Conservation (phyloP, 2,113 vertebrate genomes). For the Tautogolabrus adspersus region DNA sequence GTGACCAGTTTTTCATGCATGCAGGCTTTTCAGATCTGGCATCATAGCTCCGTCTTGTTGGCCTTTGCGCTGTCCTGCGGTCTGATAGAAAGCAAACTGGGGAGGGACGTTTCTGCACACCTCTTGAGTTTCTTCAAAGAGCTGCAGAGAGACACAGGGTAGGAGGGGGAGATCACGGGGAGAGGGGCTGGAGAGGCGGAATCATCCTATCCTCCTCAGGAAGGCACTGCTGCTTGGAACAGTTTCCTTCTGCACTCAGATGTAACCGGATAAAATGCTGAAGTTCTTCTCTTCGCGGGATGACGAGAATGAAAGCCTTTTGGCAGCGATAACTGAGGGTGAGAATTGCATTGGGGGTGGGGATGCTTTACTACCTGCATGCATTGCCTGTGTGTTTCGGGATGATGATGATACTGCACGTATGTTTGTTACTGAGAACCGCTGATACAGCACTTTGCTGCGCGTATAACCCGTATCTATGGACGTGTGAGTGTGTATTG, state of each 20-base stretch:
- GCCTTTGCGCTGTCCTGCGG: slow-evolving; percentile 46
- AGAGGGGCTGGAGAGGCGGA: slow-evolving; percentile 50
- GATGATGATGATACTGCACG: slow-evolving; percentile 37
- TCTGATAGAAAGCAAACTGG: slow-evolving; percentile 46
- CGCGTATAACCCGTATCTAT: slow-evolving; percentile 48
- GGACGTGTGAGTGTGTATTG: slow-evolving; percentile 14
- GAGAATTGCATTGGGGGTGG: slow-evolving; percentile 27
- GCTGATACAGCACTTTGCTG: slow-evolving; percentile 72
- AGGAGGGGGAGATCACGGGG: slow-evolving; percentile 46
- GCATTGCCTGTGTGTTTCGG: slow-evolving; percentile 5
- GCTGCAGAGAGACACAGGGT: slow-evolving; percentile 72
- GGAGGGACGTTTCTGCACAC: slow-evolving; percentile 73
- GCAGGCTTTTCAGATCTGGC: slow-evolving; percentile 27
- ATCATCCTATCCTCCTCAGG: slow-evolving; percentile 54
- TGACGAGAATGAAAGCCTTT: slow-evolving; percentile 80
- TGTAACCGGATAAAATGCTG: slow-evolving; percentile 73
- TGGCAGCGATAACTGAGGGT: slow-evolving; percentile 79
- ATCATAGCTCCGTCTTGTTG: slow-evolving; percentile 37
- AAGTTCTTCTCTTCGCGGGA: slow-evolving; percentile 82
- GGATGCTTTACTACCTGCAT: slow-evolving; percentile 6
- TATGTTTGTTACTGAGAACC: slow-evolving; percentile 40
- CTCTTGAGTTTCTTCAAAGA: slow-evolving; percentile 78
- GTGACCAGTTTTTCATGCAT: slow-evolving; percentile 4
- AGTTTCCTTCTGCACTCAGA: slow-evolving; percentile 35
- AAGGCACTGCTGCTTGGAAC: slow-evolving; percentile 46